Base-by-base conservation (phyloP, 2,113 vertebrate species). In the Gracilinanus agilis region DNA sequence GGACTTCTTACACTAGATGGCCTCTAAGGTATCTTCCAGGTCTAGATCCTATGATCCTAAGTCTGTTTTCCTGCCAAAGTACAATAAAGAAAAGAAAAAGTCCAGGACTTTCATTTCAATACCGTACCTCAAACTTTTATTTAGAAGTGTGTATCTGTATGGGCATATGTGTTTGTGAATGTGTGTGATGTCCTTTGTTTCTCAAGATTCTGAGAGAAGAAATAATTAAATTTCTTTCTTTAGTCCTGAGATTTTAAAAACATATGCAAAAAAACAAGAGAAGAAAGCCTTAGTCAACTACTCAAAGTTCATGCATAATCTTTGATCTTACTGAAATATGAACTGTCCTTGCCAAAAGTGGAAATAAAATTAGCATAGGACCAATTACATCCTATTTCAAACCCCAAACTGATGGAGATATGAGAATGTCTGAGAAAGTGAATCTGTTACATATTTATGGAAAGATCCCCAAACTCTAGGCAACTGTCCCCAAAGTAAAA, bases 291-390 rank as follows among this genome's bases (percentile, higher is more conserved):
- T 55, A 49, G 53, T 34, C 3, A 83, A 75, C 94, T 83, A 90
- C 34, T 94, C 54, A 88, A 55, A 91, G 75, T 67, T 90, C 27
- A 93, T 96, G 94, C 67, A 23, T 19, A 96, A 54, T 61, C 95
- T 11, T 93, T 96, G 19, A 90, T 89, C 13, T 92, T 94, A 96
- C 40, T 92, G 5, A 95, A 97, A 94, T 40, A 83, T 83, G 19
- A 9, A 83, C n/a, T 83, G 19, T 89, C 25, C 13, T 90, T 44
- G 92, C 12, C 54, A 93, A 96, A 90, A 19, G 88, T 25, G 88
- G 54, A 89, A 1, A 95, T 40, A 95, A 94, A 93, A 88, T 44
- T 54, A 58, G 92, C 90, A 95, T 83, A 40, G 2, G 24, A 25
- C 49, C n/a, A 54, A 91, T 90, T 96, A 93, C 49, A 95, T 27